Conservation (phyloP, 2,113 vertebrate species). For the pig (Sus scrofa) region DNA sequence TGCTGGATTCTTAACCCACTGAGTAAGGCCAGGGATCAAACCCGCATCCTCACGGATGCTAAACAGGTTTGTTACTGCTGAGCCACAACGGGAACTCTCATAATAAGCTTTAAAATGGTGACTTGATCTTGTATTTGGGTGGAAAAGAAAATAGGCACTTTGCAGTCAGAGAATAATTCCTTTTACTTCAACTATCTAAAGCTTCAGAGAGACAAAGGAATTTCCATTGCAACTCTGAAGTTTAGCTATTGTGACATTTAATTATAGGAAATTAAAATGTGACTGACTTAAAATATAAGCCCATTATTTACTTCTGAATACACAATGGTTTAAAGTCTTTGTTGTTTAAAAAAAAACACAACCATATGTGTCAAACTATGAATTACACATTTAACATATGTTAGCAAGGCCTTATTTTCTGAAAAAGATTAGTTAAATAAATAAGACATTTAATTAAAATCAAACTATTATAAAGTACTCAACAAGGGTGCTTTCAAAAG, state of each 20-base stretch:
- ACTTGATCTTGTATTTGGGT: background rate
- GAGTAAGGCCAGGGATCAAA: too few relatives aligned
- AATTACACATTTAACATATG: conserved; percentile 39
- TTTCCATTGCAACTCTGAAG: background rate
- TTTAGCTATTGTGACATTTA: conserved; percentile 56
- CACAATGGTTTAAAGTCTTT: background rate
- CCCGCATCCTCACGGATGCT: too few relatives aligned
- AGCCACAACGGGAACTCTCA: too few relatives aligned
- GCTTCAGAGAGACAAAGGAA: conserved; percentile 33
- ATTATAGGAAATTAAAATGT: conserved; percentile 62
- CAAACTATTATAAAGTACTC: conserved; percentile 54
- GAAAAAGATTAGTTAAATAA: conserved; percentile 59
- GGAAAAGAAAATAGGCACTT: conserved; percentile 10
- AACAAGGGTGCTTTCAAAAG: conserved; percentile 50
- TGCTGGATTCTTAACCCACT: too few relatives aligned
- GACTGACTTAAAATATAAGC: conserved; percentile 51
- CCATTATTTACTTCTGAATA: conserved; percentile 50
- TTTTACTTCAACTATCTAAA: background rate
- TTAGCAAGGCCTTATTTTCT: conserved; percentile 16
- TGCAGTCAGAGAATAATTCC: background rate
- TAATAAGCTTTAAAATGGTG: background rate
- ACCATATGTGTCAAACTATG: background rate
- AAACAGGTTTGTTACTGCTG: too few relatives aligned
- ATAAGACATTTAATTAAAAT: conserved; percentile 63
- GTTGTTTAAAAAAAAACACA: background rate